Evolutionary conservation across 2,888 invertebrate species (phyloP), one percentile per base, ranked within the genome.

Genomic region (Plagodis dolabraria): DNA sequence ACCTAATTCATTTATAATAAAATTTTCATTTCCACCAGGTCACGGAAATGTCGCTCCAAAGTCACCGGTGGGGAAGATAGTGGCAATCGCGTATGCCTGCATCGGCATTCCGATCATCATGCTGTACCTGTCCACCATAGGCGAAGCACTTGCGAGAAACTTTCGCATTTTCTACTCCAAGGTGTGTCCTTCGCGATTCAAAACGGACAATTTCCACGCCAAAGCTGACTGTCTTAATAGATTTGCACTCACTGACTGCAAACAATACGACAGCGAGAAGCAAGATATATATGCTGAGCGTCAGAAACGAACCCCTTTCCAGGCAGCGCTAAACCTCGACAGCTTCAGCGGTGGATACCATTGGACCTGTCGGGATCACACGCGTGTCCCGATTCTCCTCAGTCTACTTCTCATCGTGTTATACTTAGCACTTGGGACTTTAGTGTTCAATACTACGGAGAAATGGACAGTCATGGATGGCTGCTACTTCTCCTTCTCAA

Each of bases 381-480:
- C 96, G 53, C 94, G 97, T 68, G 98, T 99, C 61, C 99, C 99
- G 49, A 96, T 98, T 60, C 94, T 95, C 54, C 94, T 99, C 52
- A 98, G 98, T 80, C 91, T 98, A 63, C 91, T 97, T 69, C 96
- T 99, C 46, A 95, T 99, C 75, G 93, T 97, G 49, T 94, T 96
- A 69, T 99, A 99, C 87, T 95, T 99, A 75, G 96, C 96, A 60
- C 95, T 97, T 40, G 99, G 99, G 10, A 97, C 98, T 0, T 93
- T 97, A 61, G 94, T 99, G 68, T 99, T 99, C 86, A 96, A 97
- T 63, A 94, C 96, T 54, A 96, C 98, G 80, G 99, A 99, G 85
- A 95, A 95, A 70, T 99, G 99, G 99, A 96, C 95, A 62, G 94
- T 97, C 44, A 93, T 98, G 53, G 98, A 98, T 78, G 98, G 98